phyloP scores from a whole-genome alignment of 2,797 vertebrate species.

The Peromyscus nudipes region DNA sequence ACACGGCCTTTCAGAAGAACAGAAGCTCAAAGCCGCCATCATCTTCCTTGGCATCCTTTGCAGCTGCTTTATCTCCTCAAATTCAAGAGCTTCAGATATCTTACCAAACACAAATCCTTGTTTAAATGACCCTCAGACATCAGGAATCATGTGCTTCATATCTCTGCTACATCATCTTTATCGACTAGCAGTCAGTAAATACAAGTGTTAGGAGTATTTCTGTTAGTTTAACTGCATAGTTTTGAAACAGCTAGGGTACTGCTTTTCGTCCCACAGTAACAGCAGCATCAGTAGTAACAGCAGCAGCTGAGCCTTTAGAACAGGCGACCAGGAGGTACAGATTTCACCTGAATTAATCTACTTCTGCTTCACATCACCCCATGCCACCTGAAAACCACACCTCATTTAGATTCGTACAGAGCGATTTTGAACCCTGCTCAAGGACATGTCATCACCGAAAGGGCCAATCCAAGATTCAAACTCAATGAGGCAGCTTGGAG shows the following conservation, averaged over 20 bases:
- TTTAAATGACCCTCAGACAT: background rate
- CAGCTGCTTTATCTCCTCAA: background rate
- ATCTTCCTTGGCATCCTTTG: background rate
- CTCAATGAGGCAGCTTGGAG: background rate
- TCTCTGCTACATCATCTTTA: background rate
- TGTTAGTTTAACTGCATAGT: background rate
- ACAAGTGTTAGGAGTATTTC: constrained; percentile 1
- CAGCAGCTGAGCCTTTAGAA: background rate
- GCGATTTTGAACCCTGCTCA: background rate
- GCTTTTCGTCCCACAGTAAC: background rate
- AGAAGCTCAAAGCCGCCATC: accelerated
- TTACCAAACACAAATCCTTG: background rate
- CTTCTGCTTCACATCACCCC: background rate
- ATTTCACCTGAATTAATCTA: background rate
- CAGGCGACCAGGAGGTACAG: too few relatives aligned
- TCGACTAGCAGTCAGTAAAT: constrained; percentile 5
- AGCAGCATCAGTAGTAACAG: background rate
- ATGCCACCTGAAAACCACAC: accelerated
- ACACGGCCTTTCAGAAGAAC: background rate
- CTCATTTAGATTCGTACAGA: background rate
- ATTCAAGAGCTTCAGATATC: background rate
- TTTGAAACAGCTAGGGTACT: background rate
- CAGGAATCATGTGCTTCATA: background rate
- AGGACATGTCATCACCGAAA: background rate
- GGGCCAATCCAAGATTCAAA: background rate